phyloP scores from a whole-genome alignment of 2,888 invertebrate genomes.

The Gryllus longicercus region DNA sequence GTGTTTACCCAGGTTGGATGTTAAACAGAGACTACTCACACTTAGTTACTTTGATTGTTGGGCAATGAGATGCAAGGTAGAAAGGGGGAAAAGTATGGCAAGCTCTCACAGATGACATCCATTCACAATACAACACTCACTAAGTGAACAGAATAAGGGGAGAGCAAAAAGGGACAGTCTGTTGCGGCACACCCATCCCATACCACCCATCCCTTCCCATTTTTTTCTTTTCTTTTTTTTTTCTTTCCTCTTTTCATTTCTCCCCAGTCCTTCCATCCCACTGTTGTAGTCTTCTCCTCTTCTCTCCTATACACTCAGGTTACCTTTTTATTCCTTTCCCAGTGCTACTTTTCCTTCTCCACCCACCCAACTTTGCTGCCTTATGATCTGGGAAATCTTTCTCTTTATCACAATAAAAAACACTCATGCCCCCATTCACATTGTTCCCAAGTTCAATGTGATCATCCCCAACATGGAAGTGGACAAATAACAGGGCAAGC shows the following conservation, averaged over 20 bases:
- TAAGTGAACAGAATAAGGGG: conserved; percentile 37
- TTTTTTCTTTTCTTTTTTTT: neutral
- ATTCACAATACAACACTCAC: conserved; percentile 40
- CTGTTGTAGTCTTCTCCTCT: neutral
- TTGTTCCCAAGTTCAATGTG: conserved; percentile 17
- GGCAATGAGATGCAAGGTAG: conserved; percentile 38
- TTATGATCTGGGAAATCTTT: conserved; percentile 1
- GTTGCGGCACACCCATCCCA: conserved; percentile 37
- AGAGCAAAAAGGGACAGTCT: conserved; percentile 33
- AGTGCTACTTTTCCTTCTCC: conserved; percentile 1
- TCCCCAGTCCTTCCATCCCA: conserved; percentile 22
- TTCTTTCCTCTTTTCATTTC: neutral
- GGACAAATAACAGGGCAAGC: conserved; percentile 38
- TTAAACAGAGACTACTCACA: conserved; percentile 34
- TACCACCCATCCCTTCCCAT: conserved; percentile 22
- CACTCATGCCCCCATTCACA: neutral
- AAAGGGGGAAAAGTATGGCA: conserved; percentile 35
- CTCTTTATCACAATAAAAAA: neutral
- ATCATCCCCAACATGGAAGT: conserved; percentile 23
- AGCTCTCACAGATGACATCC: conserved; percentile 39
- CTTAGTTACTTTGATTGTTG: conserved; percentile 33
- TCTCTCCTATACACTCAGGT: conserved; percentile 17
- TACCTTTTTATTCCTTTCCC: neutral
- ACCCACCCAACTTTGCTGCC: conserved; percentile 22
- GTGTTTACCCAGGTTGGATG: conserved; percentile 31